Conservation (phyloP, 1,140 invertebrate species). For the Popillia japonica region DNA sequence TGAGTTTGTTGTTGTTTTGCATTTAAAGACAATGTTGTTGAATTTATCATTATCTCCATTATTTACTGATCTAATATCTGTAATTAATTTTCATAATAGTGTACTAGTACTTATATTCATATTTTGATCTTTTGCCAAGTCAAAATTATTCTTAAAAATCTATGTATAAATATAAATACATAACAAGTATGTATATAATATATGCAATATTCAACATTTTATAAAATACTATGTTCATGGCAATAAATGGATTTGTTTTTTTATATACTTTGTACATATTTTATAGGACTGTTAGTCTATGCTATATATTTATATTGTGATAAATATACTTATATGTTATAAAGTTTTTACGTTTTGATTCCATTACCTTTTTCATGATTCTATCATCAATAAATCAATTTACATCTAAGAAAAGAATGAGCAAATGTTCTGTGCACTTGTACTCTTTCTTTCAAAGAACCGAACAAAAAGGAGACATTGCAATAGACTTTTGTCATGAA, state of each 20-base stretch:
- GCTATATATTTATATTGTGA: slow-evolving; percentile 27
- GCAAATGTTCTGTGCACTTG: too few relatives aligned
- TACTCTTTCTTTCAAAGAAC: too few relatives aligned
- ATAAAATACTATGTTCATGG: slow-evolving; percentile 1
- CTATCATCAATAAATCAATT: too few relatives aligned
- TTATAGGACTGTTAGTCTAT: slow-evolving; percentile 28
- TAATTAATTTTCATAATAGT: slow-evolving; percentile 8
- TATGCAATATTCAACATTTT: slow-evolving; percentile 6
- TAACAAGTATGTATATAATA: neutral
- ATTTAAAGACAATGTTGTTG: slow-evolving; percentile 12
- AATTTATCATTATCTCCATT: slow-evolving; percentile 14
- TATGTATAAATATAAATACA: slow-evolving; percentile 2
- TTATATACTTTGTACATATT: slow-evolving; percentile 30
- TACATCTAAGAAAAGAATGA: too few relatives aligned
- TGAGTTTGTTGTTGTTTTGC: slow-evolving; percentile 30
- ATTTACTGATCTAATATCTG: slow-evolving; percentile 12
- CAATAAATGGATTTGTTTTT: slow-evolving; percentile 31
- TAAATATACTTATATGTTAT: slow-evolving; percentile 23
- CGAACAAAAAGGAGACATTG: too few relatives aligned
- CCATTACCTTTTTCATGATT: too few relatives aligned
- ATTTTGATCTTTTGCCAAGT: neutral
- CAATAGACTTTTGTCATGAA: too few relatives aligned
- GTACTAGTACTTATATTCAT: neutral
- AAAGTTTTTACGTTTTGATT: neutral
- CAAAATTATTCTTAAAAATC: neutral